Base-by-base conservation (phyloP, 53 echinoderm and acorn worm species). In the Zoroaster sp. region DNA sequence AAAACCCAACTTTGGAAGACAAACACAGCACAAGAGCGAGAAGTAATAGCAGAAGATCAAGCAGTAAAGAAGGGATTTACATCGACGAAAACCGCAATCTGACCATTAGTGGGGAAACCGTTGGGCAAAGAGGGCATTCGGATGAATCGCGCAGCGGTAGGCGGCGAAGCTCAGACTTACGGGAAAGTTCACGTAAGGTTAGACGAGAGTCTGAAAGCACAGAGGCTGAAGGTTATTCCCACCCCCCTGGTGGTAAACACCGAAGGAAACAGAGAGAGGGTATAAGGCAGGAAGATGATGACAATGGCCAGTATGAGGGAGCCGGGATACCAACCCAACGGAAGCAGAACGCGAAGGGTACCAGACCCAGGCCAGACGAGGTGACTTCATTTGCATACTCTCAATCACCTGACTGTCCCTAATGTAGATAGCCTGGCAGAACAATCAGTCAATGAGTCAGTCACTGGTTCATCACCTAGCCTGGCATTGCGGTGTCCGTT, bases 401-500 rank as follows among this genome's bases (percentile, higher is more conserved):
- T 69, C 49, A 63, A 51, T 45, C 36, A 85, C 70, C 47, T 85
- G 70, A 85, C 70, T 49, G 35, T 47, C 47, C 66, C 43, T 43
- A 44, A 68, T 71, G 18, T 83, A 85, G 85, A 85, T 85, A 85
- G 85, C 71, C 85, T 85, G 85, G 71, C 85, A 21, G 69, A 70
- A 70, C 85, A 85, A 39, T 39, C 74, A 49, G 35, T 36, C 78
- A 78, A 59, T n/a, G n/a, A n/a, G n/a, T 59, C 63, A 59, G 63
- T 59, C 63, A 59, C 63, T 59, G 63, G 42, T 71, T 46, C 69
- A 12, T 85, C 72, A 71, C 71, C 85, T 85, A 85, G 70, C 72
- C 85, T 85, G 85, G 85, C 85, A 85, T 70, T 71, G 47, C 85
- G 85, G 71, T 85, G 85, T 85, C 70, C 25, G 85, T 85, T 71